Percentiles rank a stretch among this genome's conserved stretches.
These are phyloP conservation scores for Ailurus styani DNA, from an alignment of 2,113 vertebrate species.

Conservation along the genomic window DNA sequence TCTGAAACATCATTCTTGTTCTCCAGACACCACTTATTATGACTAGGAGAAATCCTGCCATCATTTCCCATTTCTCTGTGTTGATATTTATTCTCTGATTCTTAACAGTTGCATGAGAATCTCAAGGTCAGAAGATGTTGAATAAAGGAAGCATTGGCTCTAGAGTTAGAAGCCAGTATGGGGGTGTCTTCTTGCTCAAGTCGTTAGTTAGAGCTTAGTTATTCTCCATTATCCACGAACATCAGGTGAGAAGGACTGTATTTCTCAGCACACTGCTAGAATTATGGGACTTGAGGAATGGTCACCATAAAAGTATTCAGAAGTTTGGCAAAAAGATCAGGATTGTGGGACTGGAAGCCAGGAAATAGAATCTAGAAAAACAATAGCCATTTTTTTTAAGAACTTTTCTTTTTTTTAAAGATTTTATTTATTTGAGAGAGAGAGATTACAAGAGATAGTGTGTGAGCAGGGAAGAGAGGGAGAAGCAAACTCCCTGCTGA, in stretches of 20 bases:
- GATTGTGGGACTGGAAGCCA: not conserved
- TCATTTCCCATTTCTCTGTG: not conserved
- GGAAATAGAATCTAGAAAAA: conserved; percentile 32
- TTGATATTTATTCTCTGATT: not conserved
- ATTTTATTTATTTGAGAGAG: not conserved
- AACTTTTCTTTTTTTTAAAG: not conserved
- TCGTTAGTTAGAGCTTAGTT: not conserved
- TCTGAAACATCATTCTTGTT: conserved; percentile 13
- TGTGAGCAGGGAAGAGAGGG: not conserved
- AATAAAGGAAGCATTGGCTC: not conserved
- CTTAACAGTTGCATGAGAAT: not conserved
- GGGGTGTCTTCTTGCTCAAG: not conserved
- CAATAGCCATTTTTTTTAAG: not conserved
- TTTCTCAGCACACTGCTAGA: not conserved
- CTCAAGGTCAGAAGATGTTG: not conserved
- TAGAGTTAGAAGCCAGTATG: not conserved
- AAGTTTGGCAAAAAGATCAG: not conserved
- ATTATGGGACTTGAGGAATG: not conserved
- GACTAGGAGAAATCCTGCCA: not conserved
- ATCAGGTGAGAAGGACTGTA: not conserved
- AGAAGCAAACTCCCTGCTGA: too few species aligned
- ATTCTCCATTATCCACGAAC: not conserved
- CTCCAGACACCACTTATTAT: not conserved
- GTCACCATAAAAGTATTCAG: not conserved
- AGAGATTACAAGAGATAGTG: not conserved